phyloP scores from a whole-genome alignment of 2,888 invertebrate genomes.

The Calameuta pallipes region DNA sequence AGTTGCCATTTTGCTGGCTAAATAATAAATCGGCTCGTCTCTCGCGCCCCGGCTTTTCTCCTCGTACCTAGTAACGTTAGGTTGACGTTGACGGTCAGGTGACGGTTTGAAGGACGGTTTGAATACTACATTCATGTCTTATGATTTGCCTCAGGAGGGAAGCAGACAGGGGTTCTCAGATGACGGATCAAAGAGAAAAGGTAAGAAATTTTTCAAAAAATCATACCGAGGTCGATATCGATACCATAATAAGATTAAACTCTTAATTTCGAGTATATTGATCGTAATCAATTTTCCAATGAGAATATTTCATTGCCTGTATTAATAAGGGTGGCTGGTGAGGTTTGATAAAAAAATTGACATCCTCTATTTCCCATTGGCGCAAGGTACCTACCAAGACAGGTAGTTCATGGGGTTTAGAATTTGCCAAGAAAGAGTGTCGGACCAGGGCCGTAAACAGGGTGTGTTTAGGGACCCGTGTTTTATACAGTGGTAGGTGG shows the following conservation, averaged over 20 bases:
- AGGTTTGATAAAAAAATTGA: background rate
- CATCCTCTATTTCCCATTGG: background rate
- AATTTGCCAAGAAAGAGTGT: background rate
- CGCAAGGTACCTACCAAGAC: background rate
- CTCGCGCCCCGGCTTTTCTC: background rate
- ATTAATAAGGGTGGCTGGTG: background rate
- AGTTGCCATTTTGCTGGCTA: conserved; percentile 32
- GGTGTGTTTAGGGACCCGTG: conserved; percentile 1
- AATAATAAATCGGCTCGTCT: conserved; percentile 26
- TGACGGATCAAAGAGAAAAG: background rate
- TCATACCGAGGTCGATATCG: background rate
- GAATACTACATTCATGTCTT: conserved; percentile 1
- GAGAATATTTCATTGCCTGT: background rate
- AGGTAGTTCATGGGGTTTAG: background rate
- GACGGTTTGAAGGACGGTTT: background rate
- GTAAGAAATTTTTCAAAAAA: background rate
- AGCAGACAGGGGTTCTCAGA: background rate
- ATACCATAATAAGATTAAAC: background rate
- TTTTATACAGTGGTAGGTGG: background rate
- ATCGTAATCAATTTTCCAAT: background rate
- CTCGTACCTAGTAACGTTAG: background rate
- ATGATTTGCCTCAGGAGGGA: background rate
- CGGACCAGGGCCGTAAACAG: background rate
- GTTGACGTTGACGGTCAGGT: conserved; percentile 12
- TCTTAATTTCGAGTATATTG: background rate